Base-by-base conservation (phyloP, 2,797 vertebrate species). In the Gallirallus australis region DNA sequence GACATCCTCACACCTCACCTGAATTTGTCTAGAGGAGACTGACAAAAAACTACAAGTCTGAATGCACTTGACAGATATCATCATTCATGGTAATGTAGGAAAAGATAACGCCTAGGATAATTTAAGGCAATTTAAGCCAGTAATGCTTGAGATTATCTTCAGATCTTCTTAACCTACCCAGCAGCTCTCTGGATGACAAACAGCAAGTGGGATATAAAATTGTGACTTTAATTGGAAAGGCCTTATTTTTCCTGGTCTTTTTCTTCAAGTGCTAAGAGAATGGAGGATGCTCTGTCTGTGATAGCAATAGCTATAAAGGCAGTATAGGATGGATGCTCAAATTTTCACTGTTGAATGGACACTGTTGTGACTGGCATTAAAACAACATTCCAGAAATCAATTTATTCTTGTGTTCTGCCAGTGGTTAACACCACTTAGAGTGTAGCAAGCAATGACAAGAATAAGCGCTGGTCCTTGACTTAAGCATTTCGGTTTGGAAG, bases 111-210 rank as follows among this genome's bases (percentile, higher is more conserved):
- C 30, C 18, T 16, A 65, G 47, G 59, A 93, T 72, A 80, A 89
- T 93, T 95, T 76, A 89, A 69, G 47, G 86, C 69, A 94, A 76
- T 92, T 93, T 89, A 92, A 96, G 91, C 47, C 76, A 83, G 42
- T 57, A 70, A 93, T 61, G 25, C 65, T 79, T 92, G 76, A 81
- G 83, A 95, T 94, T 95, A 86, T 78, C 39, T 86, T 33, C 89
- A 47, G 42, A 80, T 83, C 60, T 87, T 83, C 61, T 92, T 69
- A 89, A 89, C 64, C 61, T 66, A 78, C 52, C 47, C 69, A 81
- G 63, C 15, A 94, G 54, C 30, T 57, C 47, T 60, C 17, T 76
- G 53, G 80, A 76, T 88, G 75, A 75, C 54, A 88, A n/a, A 78
- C 8, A 86, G 73, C 65, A 69, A 95, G 54, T 54, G 20, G 12